A percentile compares a stretch with the other conserved stretches of the same genome.
Conservation (phyloP, 2,888 invertebrate genomes). For the Acleris sparsana region DNA sequence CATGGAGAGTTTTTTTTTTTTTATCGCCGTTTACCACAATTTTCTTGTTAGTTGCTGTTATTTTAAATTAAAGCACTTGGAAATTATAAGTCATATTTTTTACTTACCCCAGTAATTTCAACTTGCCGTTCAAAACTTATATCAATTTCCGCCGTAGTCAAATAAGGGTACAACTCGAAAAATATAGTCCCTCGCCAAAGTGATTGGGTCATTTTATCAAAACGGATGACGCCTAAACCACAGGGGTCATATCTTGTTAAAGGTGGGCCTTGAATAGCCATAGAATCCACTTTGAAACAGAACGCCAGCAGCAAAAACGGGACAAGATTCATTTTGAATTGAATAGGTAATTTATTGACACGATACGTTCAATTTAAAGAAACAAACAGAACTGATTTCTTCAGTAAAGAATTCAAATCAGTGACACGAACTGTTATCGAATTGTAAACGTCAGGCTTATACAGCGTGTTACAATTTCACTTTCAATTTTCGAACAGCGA, state of each 20-base stretch:
- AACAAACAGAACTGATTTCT: slow-evolving; percentile 14
- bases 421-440: slow-evolving; percentile 26
- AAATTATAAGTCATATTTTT: background rate
- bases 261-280: slow-evolving; percentile 63
- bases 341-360: background rate
- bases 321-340: slow-evolving; percentile 38
- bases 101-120: slow-evolving; percentile 60
- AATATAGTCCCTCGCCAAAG: slow-evolving; percentile 64
- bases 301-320: slow-evolving; percentile 39
- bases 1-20: too few species aligned
- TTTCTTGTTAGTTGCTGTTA: background rate
- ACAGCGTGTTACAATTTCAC: slow-evolving; percentile 49
- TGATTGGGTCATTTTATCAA: slow-evolving; percentile 58
- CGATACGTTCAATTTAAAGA: background rate
- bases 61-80: background rate
- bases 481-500: slow-evolving; percentile 35
- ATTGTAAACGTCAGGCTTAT: slow-evolving; percentile 29
- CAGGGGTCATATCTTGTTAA: slow-evolving; percentile 71
- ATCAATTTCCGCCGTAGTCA: slow-evolving; percentile 53
- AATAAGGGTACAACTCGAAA: slow-evolving; percentile 58
- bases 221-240: slow-evolving; percentile 66
- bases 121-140: slow-evolving; percentile 61
- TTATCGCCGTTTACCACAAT: too few species aligned
- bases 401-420: slow-evolving; percentile 19
- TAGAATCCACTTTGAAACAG: slow-evolving; percentile 47